Conservation (phyloP, 2,113 vertebrate genomes). For the Oncorhynchus nerka region DNA sequence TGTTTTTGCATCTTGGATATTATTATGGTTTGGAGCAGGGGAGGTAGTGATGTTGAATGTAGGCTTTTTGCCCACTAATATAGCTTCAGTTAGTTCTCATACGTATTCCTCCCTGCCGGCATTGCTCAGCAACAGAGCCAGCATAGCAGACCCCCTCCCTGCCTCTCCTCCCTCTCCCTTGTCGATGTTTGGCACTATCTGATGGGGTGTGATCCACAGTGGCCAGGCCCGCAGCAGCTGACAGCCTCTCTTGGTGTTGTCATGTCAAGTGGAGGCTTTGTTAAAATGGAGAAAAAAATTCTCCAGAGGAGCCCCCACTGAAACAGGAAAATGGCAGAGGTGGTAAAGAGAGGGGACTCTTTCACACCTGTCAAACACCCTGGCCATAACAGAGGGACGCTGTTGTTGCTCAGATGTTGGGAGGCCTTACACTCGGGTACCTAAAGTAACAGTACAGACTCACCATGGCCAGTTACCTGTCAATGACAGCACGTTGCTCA, state of each 20-base stretch:
- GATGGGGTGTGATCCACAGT: constrained; percentile 18
- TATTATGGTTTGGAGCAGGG: background rate
- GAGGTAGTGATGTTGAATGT: background rate
- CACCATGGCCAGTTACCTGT: constrained; percentile 11
- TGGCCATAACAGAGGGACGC: constrained; percentile 9
- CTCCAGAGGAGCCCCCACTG: constrained; percentile 10
- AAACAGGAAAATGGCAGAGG: constrained; percentile 6
- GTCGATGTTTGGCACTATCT: constrained; percentile 7
- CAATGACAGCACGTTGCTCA: background rate
- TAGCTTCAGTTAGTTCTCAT: background rate
- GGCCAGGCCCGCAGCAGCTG: constrained; percentile 8
- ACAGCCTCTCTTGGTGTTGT: constrained; percentile 26
- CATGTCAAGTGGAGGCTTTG: constrained; percentile 19
- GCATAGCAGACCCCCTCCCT: background rate
- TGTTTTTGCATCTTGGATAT: background rate
- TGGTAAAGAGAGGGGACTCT: constrained; percentile 9
- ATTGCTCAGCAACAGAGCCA: background rate
- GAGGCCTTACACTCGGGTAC: background rate
- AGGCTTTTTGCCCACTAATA: background rate
- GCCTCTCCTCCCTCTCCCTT: background rate
- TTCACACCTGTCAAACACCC: constrained; percentile 40
- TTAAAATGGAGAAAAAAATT: constrained; percentile 25
- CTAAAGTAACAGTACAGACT: background rate
- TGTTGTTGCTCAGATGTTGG: background rate
- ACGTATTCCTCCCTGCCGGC: background rate